Evolutionary conservation across 2,888 invertebrate genomes (phyloP), one percentile per base, ranked within the genome.

Genomic region (Erynnis tages): DNA sequence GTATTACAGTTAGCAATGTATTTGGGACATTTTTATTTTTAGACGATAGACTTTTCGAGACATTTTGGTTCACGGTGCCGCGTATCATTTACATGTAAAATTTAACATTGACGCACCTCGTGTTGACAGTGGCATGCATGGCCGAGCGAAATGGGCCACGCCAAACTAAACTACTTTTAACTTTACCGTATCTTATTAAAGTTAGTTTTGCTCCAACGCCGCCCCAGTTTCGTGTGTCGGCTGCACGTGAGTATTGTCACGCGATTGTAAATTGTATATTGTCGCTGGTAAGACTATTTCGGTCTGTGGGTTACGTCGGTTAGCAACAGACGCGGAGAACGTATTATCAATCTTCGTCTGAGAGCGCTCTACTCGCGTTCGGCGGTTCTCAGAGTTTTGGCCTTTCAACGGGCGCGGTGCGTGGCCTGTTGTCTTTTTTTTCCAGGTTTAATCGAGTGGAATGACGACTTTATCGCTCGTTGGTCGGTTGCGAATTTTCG

Each of bases 341-440:
- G 45, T 54, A 53, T 45, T 48, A 54, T 54, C 54, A 56, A 53
- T 56, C 54, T 54, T 47, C 55, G 58, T 57, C 57, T 53, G 53
- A 52, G 53, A 49, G 35, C 52, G 60, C 67, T 66, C 65, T 69
- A 62, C 61, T 66, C 66, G 67, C 66, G 68, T 62, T 58, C 59
- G 60, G 68, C 67, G 70, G 70, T 69, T 69, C 67, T 66, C 66
- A 65, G 66, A 65, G 68, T 71, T 76, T 73, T 69, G 66, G 65
- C 63, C 63, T 64, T 63, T 49, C 34, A 34, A 11, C 34, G 48
- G 27, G 37, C 27, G 3, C 27, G 29, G 8, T 30, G 16, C 59
- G 62, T 56, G 61, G 63, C 57, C 53, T 47, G 59, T 62, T 63
- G 57, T 60, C 65, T 62, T 69, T 65, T 63, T 57, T 19, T 6